A percentile compares a stretch with the other conserved stretches of the same genome.
These are phyloP conservation scores for Calephelis nemesis DNA, from an alignment of 1,140 invertebrate species.

Conservation along the genomic window DNA sequence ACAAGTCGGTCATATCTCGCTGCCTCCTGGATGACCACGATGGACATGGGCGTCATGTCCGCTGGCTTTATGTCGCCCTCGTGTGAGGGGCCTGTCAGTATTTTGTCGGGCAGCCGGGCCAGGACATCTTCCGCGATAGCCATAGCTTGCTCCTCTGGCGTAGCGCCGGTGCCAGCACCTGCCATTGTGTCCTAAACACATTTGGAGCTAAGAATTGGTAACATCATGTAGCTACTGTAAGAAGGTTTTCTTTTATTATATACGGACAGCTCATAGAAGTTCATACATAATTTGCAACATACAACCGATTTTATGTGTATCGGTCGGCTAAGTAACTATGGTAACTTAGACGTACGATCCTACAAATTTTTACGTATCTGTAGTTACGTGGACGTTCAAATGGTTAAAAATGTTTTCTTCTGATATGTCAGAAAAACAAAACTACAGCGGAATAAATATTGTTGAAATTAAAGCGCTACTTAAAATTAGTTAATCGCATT, in stretches of 20 bases:
- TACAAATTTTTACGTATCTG: no score
- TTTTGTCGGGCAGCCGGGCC: conserved; percentile 84
- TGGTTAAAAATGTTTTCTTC: no score
- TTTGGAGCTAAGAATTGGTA: background rate
- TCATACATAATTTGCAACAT: no score
- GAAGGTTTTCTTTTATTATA: background rate
- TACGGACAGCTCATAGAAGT: background rate
- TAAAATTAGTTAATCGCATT: no score
- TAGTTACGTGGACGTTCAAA: no score
- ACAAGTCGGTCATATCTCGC: conserved; percentile 92
- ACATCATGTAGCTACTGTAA: background rate
- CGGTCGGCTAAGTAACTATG: no score
- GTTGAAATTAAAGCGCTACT: no score
- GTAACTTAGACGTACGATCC: no score
- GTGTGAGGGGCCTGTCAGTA: conserved; percentile 84
- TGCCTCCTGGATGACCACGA: conserved; percentile 96
- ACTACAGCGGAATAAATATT: no score
- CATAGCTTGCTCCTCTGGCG: conserved; percentile 85
- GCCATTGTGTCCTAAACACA: conserved; percentile 59
- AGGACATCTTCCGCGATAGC: conserved; percentile 86
- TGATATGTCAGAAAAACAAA: no score
- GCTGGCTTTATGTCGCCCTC: conserved; percentile 88
- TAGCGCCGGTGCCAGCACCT: conserved; percentile 72
- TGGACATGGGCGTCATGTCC: conserved; percentile 91
- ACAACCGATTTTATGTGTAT: no score